Evolutionary conservation across 2,797 vertebrate genomes (phyloP).

Genomic region (Cuniculus paca): DNA sequence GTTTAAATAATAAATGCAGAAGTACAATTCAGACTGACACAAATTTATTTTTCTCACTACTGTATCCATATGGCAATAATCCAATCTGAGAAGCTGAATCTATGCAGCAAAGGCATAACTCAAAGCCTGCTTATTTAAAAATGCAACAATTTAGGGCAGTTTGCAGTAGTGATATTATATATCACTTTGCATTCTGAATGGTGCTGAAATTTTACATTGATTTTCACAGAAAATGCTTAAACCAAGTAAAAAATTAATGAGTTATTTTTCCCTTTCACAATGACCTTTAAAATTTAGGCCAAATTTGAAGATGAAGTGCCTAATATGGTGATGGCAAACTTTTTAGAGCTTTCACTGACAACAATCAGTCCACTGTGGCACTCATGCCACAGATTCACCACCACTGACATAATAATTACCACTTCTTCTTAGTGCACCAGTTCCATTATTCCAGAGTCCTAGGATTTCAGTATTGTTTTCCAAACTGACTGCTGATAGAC

Average conservation of each 20-base stretch:
- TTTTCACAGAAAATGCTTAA: constrained; percentile 79
- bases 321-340: not conserved
- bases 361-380: not conserved
- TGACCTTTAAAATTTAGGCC: constrained; percentile 62
- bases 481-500: constrained; percentile 50
- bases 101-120: constrained; percentile 79
- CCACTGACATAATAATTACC: not conserved
- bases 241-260: constrained; percentile 77
- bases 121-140: constrained; percentile 81
- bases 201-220: constrained; percentile 79
- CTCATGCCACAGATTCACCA: not conserved
- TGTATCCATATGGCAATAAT: constrained; percentile 78
- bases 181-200: constrained; percentile 81
- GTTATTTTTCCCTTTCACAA: constrained; percentile 68
- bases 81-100: constrained; percentile 82
- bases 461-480: constrained; percentile 58
- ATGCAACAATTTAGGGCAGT: constrained; percentile 81
- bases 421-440: not conserved
- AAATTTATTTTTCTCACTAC: constrained; percentile 81
- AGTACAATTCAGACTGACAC: constrained; percentile 82
- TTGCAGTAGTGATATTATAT: constrained; percentile 78
- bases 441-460: constrained; percentile 67
- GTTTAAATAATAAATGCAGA: constrained; percentile 85
- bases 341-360: not conserved
- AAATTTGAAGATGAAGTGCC: constrained; percentile 56